Conservation (phyloP, 2,888 invertebrate genomes). For the Xylota sylvarum region DNA sequence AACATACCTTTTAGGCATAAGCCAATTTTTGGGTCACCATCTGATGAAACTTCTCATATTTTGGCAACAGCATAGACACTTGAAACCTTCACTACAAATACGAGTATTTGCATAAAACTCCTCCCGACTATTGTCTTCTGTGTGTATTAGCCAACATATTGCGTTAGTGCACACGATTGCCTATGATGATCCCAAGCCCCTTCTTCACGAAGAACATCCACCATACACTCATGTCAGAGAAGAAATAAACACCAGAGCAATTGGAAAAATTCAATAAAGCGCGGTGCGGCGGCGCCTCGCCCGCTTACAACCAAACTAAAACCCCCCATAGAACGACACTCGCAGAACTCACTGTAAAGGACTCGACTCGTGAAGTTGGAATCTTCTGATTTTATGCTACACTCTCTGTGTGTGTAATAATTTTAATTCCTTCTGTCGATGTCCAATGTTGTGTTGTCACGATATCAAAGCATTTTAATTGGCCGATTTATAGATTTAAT, state of each 20-base stretch:
- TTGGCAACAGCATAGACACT: too few relatives aligned
- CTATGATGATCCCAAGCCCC: slow-evolving; percentile 49
- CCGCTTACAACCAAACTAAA: slow-evolving; percentile 41
- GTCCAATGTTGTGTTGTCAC: slow-evolving; percentile 85
- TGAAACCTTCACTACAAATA: too few relatives aligned
- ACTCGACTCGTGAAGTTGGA: slow-evolving; percentile 33
- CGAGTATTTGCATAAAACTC: background rate
- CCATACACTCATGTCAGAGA: slow-evolving; percentile 32
- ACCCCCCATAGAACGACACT: slow-evolving; percentile 40
- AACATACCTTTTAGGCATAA: background rate
- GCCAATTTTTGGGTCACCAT: background rate
- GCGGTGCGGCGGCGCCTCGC: slow-evolving; percentile 74
- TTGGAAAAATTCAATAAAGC: slow-evolving; percentile 60
- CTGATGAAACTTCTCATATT: background rate
- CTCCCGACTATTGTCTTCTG: background rate
- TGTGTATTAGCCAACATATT: slow-evolving; percentile 25
- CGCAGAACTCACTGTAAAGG: slow-evolving; percentile 24
- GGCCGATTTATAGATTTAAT: slow-evolving; percentile 86
- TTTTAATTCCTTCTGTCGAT: slow-evolving; percentile 80
- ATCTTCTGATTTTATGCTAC: slow-evolving; percentile 57
- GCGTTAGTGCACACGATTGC: slow-evolving; percentile 32
- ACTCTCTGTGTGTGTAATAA: slow-evolving; percentile 77
- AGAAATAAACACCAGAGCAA: slow-evolving; percentile 54
- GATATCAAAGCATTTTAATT: slow-evolving; percentile 85
- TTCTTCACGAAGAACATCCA: slow-evolving; percentile 35